phyloP scores from a whole-genome alignment of 2,888 invertebrate species.

The Melanophora roralis region DNA sequence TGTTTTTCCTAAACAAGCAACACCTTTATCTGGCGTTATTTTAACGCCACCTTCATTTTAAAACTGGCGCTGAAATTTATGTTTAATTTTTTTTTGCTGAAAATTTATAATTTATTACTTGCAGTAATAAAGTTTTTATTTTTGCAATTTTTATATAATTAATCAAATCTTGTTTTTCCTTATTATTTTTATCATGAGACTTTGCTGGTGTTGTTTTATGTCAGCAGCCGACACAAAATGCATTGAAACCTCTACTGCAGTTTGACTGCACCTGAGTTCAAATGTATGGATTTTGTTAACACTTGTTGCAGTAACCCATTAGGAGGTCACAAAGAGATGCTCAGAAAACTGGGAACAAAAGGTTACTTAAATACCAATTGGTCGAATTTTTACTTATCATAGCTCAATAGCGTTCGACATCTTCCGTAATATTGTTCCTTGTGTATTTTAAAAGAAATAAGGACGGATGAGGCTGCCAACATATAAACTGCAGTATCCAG shows the following conservation, averaged over 20 bases:
- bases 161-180: constrained; percentile 42
- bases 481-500: no score
- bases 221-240: constrained; percentile 32
- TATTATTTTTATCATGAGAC: constrained; percentile 34
- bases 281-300: neutral
- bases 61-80: constrained; percentile 34
- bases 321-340: neutral
- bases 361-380: no score
- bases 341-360: no score
- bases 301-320: constrained; percentile 30
- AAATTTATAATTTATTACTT: constrained; percentile 2
- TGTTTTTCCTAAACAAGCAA: constrained; percentile 12
- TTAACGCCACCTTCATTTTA: constrained; percentile 51
- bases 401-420: no score
- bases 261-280: constrained; percentile 29
- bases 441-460: no score
- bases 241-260: neutral
- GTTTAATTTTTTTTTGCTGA: constrained; percentile 4
- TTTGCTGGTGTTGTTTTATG: constrained; percentile 26
- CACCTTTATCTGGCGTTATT: constrained; percentile 51
- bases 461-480: no score
- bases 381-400: no score
- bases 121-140: neutral
- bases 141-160: constrained; percentile 42
- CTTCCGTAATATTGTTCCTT: no score